Percentiles rank a stretch among this genome's conserved stretches.
These are phyloP conservation scores for Phodopus roborovskii DNA, from an alignment of 2,113 vertebrate species.

Conservation along the genomic window DNA sequence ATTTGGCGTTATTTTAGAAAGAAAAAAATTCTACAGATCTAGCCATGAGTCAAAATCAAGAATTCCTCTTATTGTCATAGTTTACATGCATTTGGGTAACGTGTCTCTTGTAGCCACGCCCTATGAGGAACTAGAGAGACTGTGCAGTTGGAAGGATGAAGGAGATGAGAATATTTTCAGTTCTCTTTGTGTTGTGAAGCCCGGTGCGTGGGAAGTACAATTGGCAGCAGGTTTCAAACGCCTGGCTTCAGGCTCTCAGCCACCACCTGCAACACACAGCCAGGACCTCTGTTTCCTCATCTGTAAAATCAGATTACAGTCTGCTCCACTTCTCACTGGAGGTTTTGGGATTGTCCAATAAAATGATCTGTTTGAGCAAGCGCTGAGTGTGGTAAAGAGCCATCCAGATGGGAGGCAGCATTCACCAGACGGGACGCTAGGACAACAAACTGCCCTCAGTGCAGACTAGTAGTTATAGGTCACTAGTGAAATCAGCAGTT, in stretches of 20 bases:
- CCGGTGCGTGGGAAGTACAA: neutral
- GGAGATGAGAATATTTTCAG: neutral
- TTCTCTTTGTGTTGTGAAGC: neutral
- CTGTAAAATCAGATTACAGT: constrained; percentile 47
- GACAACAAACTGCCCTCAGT: constrained; percentile 1
- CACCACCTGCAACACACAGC: neutral
- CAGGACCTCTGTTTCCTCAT: neutral
- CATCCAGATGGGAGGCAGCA: constrained; percentile 5
- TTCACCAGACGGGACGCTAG: constrained; percentile 30
- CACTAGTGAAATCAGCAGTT: neutral
- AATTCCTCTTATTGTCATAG: constrained; percentile 12
- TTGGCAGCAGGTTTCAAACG: neutral
- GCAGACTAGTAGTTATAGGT: neutral
- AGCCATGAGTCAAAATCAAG: constrained; percentile 44
- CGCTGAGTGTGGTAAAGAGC: neutral
- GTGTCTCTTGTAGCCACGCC: neutral
- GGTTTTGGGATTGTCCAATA: constrained; percentile 19
- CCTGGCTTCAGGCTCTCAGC: neutral
- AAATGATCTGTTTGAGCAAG: neutral
- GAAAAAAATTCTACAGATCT: constrained; percentile 27
- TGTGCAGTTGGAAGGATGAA: neutral
- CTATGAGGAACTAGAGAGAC: neutral
- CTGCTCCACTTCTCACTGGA: constrained; percentile 1
- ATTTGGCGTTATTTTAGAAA: constrained; percentile 42
- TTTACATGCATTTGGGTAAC: neutral